Conservation (phyloP, 2,113 vertebrate genomes). For the Tupaia tana region DNA sequence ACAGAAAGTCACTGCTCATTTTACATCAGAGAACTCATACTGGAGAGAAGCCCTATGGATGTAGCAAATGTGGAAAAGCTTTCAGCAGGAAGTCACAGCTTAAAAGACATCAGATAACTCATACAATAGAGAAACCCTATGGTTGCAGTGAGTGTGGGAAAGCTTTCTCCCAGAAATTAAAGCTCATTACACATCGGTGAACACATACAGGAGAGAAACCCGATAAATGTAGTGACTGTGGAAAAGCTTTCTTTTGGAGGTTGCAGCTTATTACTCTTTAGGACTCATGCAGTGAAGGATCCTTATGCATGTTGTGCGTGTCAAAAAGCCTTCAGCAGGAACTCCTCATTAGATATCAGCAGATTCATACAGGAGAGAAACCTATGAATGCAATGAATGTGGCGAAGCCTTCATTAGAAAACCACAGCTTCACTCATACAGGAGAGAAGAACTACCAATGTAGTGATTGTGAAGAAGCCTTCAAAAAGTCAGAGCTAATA, state of each 20-base stretch:
- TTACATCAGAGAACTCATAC: constrained; percentile 83
- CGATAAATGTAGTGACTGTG: constrained; percentile 69
- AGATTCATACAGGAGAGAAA: constrained; percentile 79
- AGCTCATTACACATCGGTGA: constrained; percentile 95
- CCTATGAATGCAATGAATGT: constrained; percentile 72
- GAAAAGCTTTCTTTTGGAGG: constrained; percentile 73
- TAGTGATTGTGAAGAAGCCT: constrained; percentile 65
- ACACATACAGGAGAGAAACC: constrained; percentile 92
- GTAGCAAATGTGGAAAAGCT: constrained; percentile 62
- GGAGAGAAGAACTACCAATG: constrained; percentile 75
- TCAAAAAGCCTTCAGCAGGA: constrained; percentile 74
- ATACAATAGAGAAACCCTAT: constrained; percentile 94
- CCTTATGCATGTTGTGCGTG: constrained; percentile 71
- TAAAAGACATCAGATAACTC: constrained; percentile 85
- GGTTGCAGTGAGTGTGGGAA: constrained; percentile 96
- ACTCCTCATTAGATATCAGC: constrained; percentile 75
- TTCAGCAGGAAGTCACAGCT: constrained; percentile 80
- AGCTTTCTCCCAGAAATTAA: constrained; percentile 96
- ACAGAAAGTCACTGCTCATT: constrained; percentile 76
- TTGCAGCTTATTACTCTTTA: constrained; percentile 75
- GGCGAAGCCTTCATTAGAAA: constrained; percentile 77
- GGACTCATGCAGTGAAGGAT: constrained; percentile 77
- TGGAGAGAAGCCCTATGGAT: constrained; percentile 76
- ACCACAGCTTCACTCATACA: constrained; percentile 75
- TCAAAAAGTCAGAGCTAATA: no score